Evolutionary conservation across 1,140 invertebrate genomes (phyloP).

Genomic region (Diorhabda sublineata): DNA sequence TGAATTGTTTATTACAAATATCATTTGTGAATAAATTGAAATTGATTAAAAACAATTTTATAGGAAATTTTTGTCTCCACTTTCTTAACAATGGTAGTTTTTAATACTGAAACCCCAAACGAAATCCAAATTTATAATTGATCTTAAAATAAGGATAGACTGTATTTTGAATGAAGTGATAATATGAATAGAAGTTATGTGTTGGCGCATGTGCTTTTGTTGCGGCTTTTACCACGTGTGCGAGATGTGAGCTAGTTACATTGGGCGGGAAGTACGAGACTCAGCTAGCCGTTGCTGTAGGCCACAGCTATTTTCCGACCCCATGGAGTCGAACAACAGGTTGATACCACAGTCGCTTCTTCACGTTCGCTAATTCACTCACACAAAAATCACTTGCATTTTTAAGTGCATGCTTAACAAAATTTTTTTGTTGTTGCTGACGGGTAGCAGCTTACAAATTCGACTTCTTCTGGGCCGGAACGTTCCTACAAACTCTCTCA

Average conservation of each 20-base stretch:
- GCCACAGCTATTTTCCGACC: constrained; percentile 51
- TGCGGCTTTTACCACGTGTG: background rate
- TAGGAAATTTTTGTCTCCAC: too few species aligned
- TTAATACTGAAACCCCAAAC: too few species aligned
- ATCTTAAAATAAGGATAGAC: too few species aligned
- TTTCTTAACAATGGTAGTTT: too few species aligned
- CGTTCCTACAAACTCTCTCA: constrained; percentile 44
- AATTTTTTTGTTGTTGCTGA: constrained; percentile 24
- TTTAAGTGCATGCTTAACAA: constrained; percentile 16
- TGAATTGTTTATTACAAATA: too few species aligned
- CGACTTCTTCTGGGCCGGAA: constrained; percentile 45
- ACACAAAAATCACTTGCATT: background rate
- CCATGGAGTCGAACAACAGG: constrained; percentile 44
- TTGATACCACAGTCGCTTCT: constrained; percentile 34
- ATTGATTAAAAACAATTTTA: too few species aligned
- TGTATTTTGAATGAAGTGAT: too few species aligned
- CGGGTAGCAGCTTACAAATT: constrained; percentile 43
- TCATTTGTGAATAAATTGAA: too few species aligned
- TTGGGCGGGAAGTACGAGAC: constrained; percentile 53
- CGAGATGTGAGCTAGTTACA: constrained; percentile 15
- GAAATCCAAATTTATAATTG: too few species aligned
- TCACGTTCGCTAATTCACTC: constrained; percentile 4
- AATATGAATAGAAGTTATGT: background rate
- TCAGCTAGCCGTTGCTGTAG: constrained; percentile 63
- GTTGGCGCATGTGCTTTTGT: background rate